Evolutionary conservation across 2,797 vertebrate species (phyloP), one percentile per base, ranked within the genome.

Genomic region (Stomatorhinus walkeri): DNA sequence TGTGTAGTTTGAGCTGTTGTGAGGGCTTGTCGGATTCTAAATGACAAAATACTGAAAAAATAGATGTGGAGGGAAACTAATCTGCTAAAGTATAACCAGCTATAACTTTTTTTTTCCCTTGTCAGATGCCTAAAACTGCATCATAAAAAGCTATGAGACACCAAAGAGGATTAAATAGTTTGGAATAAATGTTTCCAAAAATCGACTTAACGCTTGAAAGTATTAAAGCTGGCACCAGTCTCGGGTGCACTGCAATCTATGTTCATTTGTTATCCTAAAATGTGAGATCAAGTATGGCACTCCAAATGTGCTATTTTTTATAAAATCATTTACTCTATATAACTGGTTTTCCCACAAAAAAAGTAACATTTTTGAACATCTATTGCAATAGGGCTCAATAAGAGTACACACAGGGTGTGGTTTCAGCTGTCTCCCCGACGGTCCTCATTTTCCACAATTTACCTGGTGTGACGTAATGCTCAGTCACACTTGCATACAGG

Each of bases 101-200:
- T 56, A 56, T 7, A 89, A 81, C 32, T 46, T 89, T 48, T 72
- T 72, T 72, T 68, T 68, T 7, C 4, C 28, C 64, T 10, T 43
- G 24, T n/a, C 87, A 51, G 43, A 87, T 79, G 32, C 54, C 28
- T 19, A 76, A 40, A 36, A 87, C 14, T 36, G 28, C 64, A 76
- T 87, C 49, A 43, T 16, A 16, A 32, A 89, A 59, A 87, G 28
- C 64, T 54, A 49, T 36, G 24, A 87, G 51, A 87, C 46, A 40
- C 48, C 49, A 79, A 68, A 89, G 88, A 79, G 88, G 64, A 56
- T 89, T 87, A 87, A 32, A 36, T 10, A 61, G 51, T 83, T 56
- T 28, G 22, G 24, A 51, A 51, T 87, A 81, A 79, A 87, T 24
- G 64, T 87, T 87, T 64, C 10, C 59, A 56, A 87, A 87, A 87